phyloP scores from a whole-genome alignment of 2,888 invertebrate species.

The Osmoderma eremita region DNA sequence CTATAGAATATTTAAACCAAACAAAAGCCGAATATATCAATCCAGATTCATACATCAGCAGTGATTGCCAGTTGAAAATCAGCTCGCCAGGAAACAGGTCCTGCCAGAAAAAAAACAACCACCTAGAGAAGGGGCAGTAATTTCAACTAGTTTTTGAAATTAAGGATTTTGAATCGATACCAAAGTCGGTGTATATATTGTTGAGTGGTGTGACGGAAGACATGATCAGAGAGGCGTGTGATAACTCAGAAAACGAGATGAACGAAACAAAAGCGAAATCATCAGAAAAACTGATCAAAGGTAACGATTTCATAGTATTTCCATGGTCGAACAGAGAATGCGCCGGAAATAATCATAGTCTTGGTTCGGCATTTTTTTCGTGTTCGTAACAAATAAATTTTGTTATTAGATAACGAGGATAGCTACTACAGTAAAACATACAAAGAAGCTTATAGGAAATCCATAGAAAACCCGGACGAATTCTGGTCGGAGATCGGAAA shows the following conservation, averaged over 20 bases:
- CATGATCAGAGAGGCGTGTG: not conserved
- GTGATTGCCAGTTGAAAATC: no score
- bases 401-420: conserved; percentile 22
- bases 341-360: not conserved
- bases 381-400: not conserved
- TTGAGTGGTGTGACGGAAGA: not conserved
- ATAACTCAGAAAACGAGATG: not conserved
- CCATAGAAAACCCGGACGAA: conserved; percentile 80
- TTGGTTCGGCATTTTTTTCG: not conserved
- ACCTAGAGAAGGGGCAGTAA: no score
- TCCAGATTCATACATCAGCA: no score
- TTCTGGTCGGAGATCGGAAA: conserved; percentile 88
- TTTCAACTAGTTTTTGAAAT: no score
- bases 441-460: conserved; percentile 72
- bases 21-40: no score
- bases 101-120: no score
- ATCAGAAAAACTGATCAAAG: not conserved
- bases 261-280: not conserved
- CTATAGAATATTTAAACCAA: no score
- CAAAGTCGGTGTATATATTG: no score
- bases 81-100: no score
- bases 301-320: not conserved
- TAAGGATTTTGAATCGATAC: no score
- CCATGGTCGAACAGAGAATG: not conserved
- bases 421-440: conserved; percentile 60